A percentile compares a stretch with the other conserved stretches of the same genome.
These are phyloP conservation scores for Panopea generosa DNA, from an alignment of 2,888 invertebrate genomes.

Conservation along the genomic window DNA sequence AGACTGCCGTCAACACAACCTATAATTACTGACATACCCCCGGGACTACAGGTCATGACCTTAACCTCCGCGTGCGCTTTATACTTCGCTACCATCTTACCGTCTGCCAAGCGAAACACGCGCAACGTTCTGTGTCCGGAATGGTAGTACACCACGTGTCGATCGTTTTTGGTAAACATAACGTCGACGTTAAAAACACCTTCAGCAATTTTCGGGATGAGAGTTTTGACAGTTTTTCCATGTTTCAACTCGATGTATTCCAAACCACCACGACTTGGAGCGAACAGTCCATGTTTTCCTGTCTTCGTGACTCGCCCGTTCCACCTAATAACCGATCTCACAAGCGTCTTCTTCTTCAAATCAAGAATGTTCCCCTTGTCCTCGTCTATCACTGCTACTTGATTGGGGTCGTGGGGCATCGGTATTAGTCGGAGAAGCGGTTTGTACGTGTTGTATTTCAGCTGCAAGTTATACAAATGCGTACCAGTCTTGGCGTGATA, in stretches of 20 bases:
- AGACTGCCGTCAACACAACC: constrained; percentile 98
- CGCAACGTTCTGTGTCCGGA: constrained; percentile 97
- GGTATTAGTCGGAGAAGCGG: constrained; percentile 82
- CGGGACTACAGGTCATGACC: constrained; percentile 79
- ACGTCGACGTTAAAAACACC: constrained; percentile 97
- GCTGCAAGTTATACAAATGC: constrained; percentile 82
- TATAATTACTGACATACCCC: constrained; percentile 88
- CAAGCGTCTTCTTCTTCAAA: constrained; percentile 93
- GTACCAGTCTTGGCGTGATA: constrained; percentile 93
- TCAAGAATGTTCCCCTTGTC: constrained; percentile 95
- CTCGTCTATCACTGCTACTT: constrained; percentile 94
- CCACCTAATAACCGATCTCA: constrained; percentile 96
- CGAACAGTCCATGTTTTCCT: constrained; percentile 94
- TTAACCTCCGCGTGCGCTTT: constrained; percentile 83
- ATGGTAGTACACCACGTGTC: constrained; percentile 98
- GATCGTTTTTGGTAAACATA: constrained; percentile 96
- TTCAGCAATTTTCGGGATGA: constrained; percentile 95
- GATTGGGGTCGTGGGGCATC: constrained; percentile 86
- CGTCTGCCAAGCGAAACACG: constrained; percentile 95
- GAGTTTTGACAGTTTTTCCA: constrained; percentile 94
- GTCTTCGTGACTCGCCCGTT: constrained; percentile 89
- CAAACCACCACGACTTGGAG: constrained; percentile 95
- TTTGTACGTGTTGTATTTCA: constrained; percentile 83
- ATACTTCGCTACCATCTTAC: constrained; percentile 95
- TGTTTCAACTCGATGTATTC: constrained; percentile 95